Percentiles rank a stretch among this genome's conserved stretches.
Conservation (phyloP, 2,888 invertebrate genomes). For the Drosophila ochracea region DNA sequence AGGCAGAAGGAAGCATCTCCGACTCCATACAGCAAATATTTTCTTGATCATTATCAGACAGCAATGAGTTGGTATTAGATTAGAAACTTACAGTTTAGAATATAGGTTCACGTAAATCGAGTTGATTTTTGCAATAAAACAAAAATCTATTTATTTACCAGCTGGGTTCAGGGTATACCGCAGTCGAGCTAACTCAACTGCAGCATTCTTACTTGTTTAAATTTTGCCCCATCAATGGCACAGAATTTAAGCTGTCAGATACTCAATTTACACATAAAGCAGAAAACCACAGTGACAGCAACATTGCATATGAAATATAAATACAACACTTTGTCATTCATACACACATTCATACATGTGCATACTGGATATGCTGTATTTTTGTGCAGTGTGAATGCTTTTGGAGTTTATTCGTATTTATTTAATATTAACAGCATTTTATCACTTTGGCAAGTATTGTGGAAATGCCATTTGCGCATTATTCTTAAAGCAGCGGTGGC, state of each 20-base stretch:
- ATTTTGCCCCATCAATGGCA: conserved; percentile 11
- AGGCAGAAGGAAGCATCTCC: background rate
- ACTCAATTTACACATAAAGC: conserved; percentile 28
- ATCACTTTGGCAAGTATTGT: conserved; percentile 12
- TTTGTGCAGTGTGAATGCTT: background rate
- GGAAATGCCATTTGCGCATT: background rate
- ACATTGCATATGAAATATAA: conserved; percentile 39
- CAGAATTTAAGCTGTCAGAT: conserved; percentile 9
- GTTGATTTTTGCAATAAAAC: background rate
- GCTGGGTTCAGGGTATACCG: background rate
- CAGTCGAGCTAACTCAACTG: background rate
- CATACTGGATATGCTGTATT: background rate
- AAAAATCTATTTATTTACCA: background rate
- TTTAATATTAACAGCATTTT: conserved; percentile 47
- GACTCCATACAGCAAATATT: background rate
- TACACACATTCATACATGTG: background rate
- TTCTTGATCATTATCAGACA: background rate
- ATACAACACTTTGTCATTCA: conserved; percentile 22
- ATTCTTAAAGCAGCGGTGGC: conserved; percentile 39
- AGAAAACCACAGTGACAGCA: conserved; percentile 27
- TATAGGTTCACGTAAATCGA: background rate
- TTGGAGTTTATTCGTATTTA: conserved; percentile 1
- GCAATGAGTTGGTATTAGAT: background rate
- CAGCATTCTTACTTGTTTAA: background rate
- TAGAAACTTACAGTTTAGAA: background rate